Evolutionary conservation across 2,797 vertebrate species (phyloP), one percentile per base, ranked within the genome.

Genomic region (Odontamblyopus rebecca): DNA sequence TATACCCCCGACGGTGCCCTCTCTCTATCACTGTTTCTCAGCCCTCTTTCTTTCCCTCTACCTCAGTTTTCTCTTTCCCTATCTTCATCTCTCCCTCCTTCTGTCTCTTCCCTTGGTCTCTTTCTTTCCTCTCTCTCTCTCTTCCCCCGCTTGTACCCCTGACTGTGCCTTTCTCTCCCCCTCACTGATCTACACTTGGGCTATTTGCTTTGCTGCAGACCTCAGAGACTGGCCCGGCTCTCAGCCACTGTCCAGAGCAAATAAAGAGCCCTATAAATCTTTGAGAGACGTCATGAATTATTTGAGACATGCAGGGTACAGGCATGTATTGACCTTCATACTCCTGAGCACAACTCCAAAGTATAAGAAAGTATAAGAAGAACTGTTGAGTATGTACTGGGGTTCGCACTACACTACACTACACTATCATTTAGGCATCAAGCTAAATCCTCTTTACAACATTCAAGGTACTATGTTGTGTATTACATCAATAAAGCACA

Each of bases 241-340:
- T 84, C 79, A 85, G 76, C 82, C 86, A 73, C 81, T 77, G 81
- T 91, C 89, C 82, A 87, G 89, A 83, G 89, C 88, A 89, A 88
- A 90, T 90, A 91, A 86, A 90, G 78, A 87, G 71, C 78, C 71
- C 80, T 82, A 89, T 92, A 88, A 81, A 91, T 92, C 77, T 92
- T 90, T 90, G 80, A 92, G 76, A 69, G 68, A 74, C 61, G 68
- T 54, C 0, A 89, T 91, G 70, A 92, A 91, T 92, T 76, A 91
- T 91, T 86, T 86, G 76, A 81, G 61, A 6, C 69, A 30, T 66
- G 19, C 48, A n/a, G 15, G 66, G 53, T 27, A 44, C 59, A 35
- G 56, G 70, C 61, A 50, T 18, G 23, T 69, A 73, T 61, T 56
- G 51, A 61, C 76, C 66, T 74, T 61, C 35, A 57, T 74, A 61